phyloP scores from a whole-genome alignment of 1,140 invertebrate species.

The Drosophila murphyi region DNA sequence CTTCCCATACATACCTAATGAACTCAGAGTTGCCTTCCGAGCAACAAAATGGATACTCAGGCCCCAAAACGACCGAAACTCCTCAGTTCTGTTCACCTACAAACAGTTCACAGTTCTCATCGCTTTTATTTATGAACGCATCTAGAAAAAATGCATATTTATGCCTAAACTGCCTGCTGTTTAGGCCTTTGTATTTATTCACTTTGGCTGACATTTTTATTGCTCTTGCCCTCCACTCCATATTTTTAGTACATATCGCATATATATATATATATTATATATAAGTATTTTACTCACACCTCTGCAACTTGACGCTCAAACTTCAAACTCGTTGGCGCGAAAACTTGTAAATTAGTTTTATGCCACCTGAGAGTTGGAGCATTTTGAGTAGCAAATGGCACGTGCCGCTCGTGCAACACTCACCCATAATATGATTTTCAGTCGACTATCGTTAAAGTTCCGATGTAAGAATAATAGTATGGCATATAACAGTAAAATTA shows the following conservation, averaged over 20 bases:
- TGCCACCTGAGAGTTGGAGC: constrained; percentile 32
- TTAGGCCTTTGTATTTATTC: constrained; percentile 42
- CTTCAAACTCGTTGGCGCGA: constrained; percentile 42
- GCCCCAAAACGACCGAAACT: neutral
- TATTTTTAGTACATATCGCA: neutral
- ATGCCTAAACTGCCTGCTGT: constrained; percentile 20
- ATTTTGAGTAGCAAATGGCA: constrained; percentile 24
- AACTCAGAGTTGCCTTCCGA: constrained; percentile 68
- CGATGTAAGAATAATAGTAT: constrained; percentile 14
- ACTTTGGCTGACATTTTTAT: constrained; percentile 43
- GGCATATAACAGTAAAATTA: constrained; percentile 20
- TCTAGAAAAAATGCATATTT: constrained; percentile 54
- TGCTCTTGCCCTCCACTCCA: neutral
- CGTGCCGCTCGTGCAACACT: constrained; percentile 19
- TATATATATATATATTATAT: neutral
- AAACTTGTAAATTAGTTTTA: constrained; percentile 61
- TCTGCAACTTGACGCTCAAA: constrained; percentile 24
- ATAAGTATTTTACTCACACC: constrained; percentile 31
- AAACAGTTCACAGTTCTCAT: neutral
- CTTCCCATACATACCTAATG: constrained; percentile 75
- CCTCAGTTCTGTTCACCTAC: neutral
- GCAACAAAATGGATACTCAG: constrained; percentile 33
- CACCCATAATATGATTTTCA: constrained; percentile 35
- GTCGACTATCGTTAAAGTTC: constrained; percentile 18
- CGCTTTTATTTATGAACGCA: constrained; percentile 43